A percentile compares a stretch with the other conserved stretches of the same genome.
phyloP scores from a whole-genome alignment of 2,888 invertebrate genomes.

The Ceramica pisi region DNA sequence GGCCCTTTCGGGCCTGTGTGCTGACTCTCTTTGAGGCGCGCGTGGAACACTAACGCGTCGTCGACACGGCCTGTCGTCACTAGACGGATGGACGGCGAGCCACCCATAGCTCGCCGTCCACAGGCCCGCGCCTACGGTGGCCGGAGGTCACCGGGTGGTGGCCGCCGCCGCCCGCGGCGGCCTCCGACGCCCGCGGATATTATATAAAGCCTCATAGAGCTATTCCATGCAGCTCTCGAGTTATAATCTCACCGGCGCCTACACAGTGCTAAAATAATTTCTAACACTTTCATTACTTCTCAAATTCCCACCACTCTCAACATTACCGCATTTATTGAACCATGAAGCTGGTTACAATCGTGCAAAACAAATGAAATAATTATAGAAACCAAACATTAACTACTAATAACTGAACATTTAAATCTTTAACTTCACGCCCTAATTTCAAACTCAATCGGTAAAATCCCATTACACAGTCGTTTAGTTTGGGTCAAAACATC shows the following conservation, averaged over 20 bases:
- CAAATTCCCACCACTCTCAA: not conserved
- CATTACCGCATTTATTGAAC: constrained; percentile 4
- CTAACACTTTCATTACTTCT: not conserved
- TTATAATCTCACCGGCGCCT: not conserved
- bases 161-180: too few relatives aligned
- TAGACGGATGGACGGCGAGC: too few relatives aligned
- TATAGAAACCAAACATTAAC: constrained; percentile 15
- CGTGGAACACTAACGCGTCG: too few relatives aligned
- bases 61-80: too few relatives aligned
- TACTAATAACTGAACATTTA: constrained; percentile 5
- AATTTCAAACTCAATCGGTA: constrained; percentile 21
- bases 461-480: constrained; percentile 40
- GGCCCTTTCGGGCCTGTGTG: too few relatives aligned
- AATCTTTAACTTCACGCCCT: constrained; percentile 43
- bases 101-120: too few relatives aligned
- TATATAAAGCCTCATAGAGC: too few relatives aligned
- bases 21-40: too few relatives aligned
- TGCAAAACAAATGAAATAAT: constrained; percentile 35
- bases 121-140: too few relatives aligned
- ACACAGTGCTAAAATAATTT: not conserved
- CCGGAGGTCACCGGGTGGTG: too few relatives aligned
- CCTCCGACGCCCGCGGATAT: too few relatives aligned
- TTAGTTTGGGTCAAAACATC: constrained; percentile 35
- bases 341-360: constrained; percentile 14
- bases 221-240: not conserved